phyloP scores from a whole-genome alignment of 2,888 invertebrate species.

The Tetragonisca angustula region DNA sequence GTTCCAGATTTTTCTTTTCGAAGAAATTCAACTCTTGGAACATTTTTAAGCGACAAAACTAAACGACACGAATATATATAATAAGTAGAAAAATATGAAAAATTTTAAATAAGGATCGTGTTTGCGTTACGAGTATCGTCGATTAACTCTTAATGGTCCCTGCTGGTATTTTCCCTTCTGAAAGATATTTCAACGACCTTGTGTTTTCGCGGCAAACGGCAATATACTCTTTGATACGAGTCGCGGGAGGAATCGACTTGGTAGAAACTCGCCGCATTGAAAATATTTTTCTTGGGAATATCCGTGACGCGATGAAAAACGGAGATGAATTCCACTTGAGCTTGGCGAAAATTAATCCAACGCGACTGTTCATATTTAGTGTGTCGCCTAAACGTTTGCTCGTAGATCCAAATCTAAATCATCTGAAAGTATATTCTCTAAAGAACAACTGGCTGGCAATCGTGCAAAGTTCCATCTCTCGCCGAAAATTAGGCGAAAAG shows the following conservation, averaged over 20 bases:
- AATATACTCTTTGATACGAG: slow-evolving; percentile 3
- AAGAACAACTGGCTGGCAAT: neutral
- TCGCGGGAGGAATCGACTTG: slow-evolving; percentile 4
- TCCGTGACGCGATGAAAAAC: neutral
- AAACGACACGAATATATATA: no score
- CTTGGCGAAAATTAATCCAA: no score
- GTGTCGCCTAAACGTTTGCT: neutral
- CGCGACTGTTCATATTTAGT: neutral
- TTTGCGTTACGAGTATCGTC: neutral
- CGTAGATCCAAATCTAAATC: neutral
- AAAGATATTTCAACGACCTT: slow-evolving; percentile 7
- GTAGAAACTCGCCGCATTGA: slow-evolving; percentile 5
- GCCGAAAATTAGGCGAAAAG: neutral
- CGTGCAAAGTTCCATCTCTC: neutral
- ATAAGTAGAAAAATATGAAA: neutral
- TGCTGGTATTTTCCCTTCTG: neutral
- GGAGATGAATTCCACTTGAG: neutral
- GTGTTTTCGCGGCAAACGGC: slow-evolving; percentile 16
- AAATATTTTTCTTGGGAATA: slow-evolving; percentile 27
- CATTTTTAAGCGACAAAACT: no score
- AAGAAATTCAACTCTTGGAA: neutral
- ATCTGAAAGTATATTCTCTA: neutral
- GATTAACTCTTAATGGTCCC: slow-evolving; percentile 41
- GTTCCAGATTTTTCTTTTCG: neutral
- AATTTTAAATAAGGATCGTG: neutral